Evolutionary conservation across 2,888 invertebrate genomes (phyloP).

Genomic region (Herminia tarsipennalis): DNA sequence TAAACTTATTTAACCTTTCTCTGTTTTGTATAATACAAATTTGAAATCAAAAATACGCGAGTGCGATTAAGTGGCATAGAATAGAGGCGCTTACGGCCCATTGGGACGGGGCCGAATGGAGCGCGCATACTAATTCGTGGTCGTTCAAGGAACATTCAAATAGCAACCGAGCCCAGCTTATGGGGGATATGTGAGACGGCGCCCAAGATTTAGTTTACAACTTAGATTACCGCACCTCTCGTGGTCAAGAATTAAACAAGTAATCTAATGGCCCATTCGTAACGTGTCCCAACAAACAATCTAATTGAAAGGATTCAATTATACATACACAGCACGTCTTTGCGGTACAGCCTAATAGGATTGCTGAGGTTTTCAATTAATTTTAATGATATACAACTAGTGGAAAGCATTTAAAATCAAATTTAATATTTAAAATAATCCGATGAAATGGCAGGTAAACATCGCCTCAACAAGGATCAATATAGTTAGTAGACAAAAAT

Average conservation of each 20-base stretch:
- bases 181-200: slow-evolving; percentile 80
- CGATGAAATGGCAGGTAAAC: too few relatives aligned
- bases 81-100: slow-evolving; percentile 68
- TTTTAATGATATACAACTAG: slow-evolving; percentile 23
- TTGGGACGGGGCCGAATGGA: slow-evolving; percentile 75
- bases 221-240: slow-evolving; percentile 75
- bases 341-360: slow-evolving; percentile 22
- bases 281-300: slow-evolving; percentile 56
- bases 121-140: slow-evolving; percentile 84
- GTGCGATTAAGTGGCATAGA: slow-evolving; percentile 51
- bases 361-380: slow-evolving; percentile 41
- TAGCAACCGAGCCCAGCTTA: slow-evolving; percentile 77
- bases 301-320: slow-evolving; percentile 66
- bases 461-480: too few relatives aligned
- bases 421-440: too few relatives aligned
- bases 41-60: slow-evolving; percentile 29
- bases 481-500: too few relatives aligned
- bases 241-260: slow-evolving; percentile 85
- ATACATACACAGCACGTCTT: slow-evolving; percentile 43
- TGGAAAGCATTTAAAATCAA: not conserved
- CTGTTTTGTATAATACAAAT: slow-evolving; percentile 16
- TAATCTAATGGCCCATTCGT: slow-evolving; percentile 72
- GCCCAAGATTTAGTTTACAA: slow-evolving; percentile 84
- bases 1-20: too few relatives aligned
- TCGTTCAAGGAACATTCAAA: slow-evolving; percentile 79